Conservation (phyloP, 1,140 invertebrate genomes). For the Carposina sasakii region DNA sequence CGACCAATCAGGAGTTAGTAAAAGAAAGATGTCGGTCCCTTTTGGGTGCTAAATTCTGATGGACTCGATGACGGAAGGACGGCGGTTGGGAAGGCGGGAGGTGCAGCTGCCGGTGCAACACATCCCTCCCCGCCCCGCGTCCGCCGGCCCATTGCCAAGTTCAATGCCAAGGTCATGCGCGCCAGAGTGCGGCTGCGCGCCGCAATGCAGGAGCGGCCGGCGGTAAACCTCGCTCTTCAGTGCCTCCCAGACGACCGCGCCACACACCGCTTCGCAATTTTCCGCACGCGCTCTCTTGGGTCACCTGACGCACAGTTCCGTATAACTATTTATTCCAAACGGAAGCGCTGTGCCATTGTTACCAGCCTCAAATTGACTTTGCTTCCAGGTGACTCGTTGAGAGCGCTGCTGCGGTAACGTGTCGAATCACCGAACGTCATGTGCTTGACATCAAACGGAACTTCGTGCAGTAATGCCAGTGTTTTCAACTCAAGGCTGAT, state of each 20-base stretch:
- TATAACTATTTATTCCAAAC: background rate
- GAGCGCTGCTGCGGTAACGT: background rate
- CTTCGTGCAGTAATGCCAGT: too few relatives aligned
- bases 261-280: slow-evolving; percentile 41
- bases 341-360: slow-evolving; percentile 10
- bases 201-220: slow-evolving; percentile 72
- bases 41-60: too few relatives aligned
- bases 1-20: too few relatives aligned
- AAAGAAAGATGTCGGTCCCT: too few relatives aligned
- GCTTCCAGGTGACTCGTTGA: background rate
- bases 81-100: slow-evolving; percentile 29
- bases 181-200: slow-evolving; percentile 69
- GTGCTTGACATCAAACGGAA: too few relatives aligned
- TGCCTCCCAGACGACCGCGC: slow-evolving; percentile 50
- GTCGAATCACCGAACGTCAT: background rate
- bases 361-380: background rate
- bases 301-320: slow-evolving; percentile 27
- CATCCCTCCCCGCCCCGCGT: slow-evolving; percentile 26
- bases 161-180: slow-evolving; percentile 75
- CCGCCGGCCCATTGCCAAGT: slow-evolving; percentile 69
- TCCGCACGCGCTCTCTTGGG: slow-evolving; percentile 21
- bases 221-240: slow-evolving; percentile 52
- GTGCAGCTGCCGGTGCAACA: slow-evolving; percentile 25
- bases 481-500: too few relatives aligned
- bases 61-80: slow-evolving; percentile 41